Base-by-base conservation (phyloP, 2,113 vertebrate species). In the Chionodraco myersi region DNA sequence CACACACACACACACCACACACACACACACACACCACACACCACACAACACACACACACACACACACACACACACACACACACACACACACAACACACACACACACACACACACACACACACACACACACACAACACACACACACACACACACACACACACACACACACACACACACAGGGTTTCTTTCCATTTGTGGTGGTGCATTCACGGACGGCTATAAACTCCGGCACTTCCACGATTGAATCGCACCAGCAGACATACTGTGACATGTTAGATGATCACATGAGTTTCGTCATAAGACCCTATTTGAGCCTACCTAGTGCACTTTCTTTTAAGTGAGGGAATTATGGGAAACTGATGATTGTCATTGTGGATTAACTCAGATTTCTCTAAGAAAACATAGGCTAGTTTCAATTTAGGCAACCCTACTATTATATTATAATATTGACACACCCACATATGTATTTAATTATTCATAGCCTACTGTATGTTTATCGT, bases 161-260 rank as follows among this genome's bases (percentile, higher is more conserved):
- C 21, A 67, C 60, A 14, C 23, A 61, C 60, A 69, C 88, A 71
- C 83, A 66, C 88, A 72, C 14, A 63, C 58, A 16, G 65, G 60
- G 80, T 66, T 81, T 78, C 70, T 85, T 87, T 92, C 79, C 84
- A 83, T 66, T 78, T 54, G 54, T 26, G 89, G 44, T 68, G 80
- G 34, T 68, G 80, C 76, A 45, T 93, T 92, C 86, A 89, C 23
- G 82, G 75, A 14, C 78, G 52, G 13, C n/a, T 60, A 11, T 4
- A 79, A 56, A 11, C 60, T 66, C 54, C 58, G 61, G 5, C 13
- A 53, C 72, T 69, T 47, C 34, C 47, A 15, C 0, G 1, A n/a
- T 15, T 15, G 6, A 56, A 4, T 52, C 45, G 12, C 6, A 8
- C 10, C 16, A 70, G 65, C 30, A 78, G 10, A 65, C 65, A 45